A percentile compares a stretch with the other conserved stretches of the same genome.
phyloP scores from a whole-genome alignment of 92 coral and sea anemone species.

The Zoanthus gigantus region DNA sequence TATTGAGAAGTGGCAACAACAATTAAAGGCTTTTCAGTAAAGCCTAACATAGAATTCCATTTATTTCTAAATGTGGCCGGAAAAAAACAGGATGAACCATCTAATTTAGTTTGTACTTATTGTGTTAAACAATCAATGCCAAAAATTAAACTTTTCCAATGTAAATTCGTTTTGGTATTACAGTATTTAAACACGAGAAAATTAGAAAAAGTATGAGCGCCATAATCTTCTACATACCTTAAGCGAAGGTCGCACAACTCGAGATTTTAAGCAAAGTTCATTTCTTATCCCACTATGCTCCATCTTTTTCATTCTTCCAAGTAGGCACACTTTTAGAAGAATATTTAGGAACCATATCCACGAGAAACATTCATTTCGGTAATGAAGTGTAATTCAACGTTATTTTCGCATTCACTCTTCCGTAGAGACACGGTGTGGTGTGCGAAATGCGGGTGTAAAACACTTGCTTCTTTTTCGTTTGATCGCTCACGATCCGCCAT shows the following conservation, averaged over 20 bases:
- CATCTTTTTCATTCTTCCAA: neutral
- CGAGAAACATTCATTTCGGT: neutral
- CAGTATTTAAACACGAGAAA: neutral
- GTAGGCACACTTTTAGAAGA: neutral
- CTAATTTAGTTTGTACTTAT: neutral
- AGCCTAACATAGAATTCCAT: neutral
- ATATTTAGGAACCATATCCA: neutral
- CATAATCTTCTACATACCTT: neutral
- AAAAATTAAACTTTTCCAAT: neutral
- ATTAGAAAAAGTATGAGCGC: neutral
- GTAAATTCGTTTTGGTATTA: neutral
- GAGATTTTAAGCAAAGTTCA: neutral
- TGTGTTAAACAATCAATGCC: neutral
- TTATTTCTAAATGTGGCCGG: neutral
- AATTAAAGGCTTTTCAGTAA: neutral
- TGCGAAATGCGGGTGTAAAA: no score
- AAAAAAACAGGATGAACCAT: neutral
- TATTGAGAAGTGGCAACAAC: neutral
- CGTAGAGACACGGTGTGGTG: neutral
- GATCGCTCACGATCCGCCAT: no score
- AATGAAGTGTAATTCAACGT: neutral
- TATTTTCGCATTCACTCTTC: neutral
- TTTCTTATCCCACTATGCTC: neutral
- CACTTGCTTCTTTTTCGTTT: no score
- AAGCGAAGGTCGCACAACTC: neutral